These are phyloP conservation scores for Mormyrus hasselquistii DNA, from an alignment of 2,797 vertebrate genomes.

Conservation along the genomic window DNA sequence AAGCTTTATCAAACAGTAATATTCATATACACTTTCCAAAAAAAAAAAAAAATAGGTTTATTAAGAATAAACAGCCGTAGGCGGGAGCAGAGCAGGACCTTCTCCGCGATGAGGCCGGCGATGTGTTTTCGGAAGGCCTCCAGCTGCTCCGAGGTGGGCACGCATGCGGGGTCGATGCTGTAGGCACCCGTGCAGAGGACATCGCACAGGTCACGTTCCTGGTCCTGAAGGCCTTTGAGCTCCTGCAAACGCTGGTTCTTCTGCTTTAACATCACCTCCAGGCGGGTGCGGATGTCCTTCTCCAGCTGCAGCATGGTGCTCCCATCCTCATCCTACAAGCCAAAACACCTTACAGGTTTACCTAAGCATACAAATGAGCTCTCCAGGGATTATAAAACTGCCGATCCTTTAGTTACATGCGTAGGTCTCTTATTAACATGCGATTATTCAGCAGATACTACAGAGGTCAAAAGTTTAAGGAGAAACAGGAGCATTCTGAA, in stretches of 20 bases:
- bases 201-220: conserved; percentile 74
- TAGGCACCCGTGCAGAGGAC: conserved; percentile 66
- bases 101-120: conserved; percentile 61
- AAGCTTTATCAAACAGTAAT: not conserved
- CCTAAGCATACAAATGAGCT: not conserved
- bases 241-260: conserved; percentile 77
- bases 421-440: not conserved
- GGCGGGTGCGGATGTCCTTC: conserved; percentile 70
- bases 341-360: not conserved
- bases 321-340: conserved; percentile 28
- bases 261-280: conserved; percentile 73
- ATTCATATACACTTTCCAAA: not conserved
- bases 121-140: conserved; percentile 65
- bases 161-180: conserved; percentile 37
- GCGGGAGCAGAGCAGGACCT: conserved; percentile 52
- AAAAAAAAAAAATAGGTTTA: not conserved
- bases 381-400: not conserved
- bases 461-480: not conserved
- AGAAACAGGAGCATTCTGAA: not conserved
- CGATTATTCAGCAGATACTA: not conserved
- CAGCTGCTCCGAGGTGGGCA: conserved; percentile 77
- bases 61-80: not conserved
- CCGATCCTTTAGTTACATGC: not conserved
- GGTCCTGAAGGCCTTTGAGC: conserved; percentile 63
- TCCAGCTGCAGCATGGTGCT: conserved; percentile 80